phyloP scores from a whole-genome alignment of 2,888 invertebrate genomes.

The Didymodactylos carnosus region DNA sequence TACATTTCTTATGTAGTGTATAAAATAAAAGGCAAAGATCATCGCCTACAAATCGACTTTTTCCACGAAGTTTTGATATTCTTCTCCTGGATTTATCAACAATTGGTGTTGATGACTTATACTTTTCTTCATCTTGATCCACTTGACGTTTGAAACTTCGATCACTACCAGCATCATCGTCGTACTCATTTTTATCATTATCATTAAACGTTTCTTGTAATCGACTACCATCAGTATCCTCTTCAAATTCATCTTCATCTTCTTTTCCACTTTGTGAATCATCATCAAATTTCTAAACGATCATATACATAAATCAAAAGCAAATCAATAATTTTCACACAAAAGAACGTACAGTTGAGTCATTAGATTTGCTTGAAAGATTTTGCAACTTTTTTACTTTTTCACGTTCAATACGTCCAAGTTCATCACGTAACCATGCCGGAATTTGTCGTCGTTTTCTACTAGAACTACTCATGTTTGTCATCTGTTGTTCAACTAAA shows the following conservation, averaged over 20 bases:
- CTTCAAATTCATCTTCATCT: background rate
- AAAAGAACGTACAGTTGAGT: background rate
- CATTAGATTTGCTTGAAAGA: background rate
- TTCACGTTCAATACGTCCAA: constrained; percentile 90
- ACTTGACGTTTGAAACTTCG: background rate
- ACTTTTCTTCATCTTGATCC: background rate
- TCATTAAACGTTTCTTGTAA: background rate
- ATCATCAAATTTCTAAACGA: background rate
- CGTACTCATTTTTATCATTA: background rate
- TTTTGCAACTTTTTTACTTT: constrained; percentile 39
- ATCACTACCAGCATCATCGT: background rate
- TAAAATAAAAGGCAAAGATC: too few relatives aligned
- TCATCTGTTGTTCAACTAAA: background rate
- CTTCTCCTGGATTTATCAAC: too few relatives aligned
- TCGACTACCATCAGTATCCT: too few relatives aligned
- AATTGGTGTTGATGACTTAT: background rate
- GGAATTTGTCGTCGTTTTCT: constrained; percentile 56
- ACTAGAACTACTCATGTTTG: constrained; percentile 45
- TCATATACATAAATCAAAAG: background rate
- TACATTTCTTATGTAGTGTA: too few relatives aligned
- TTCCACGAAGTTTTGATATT: background rate
- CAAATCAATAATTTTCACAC: background rate
- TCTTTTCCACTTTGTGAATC: background rate
- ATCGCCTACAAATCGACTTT: background rate
- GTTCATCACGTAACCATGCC: constrained; percentile 88